Percentiles rank a stretch among this genome's conserved stretches.
phyloP scores from a whole-genome alignment of 2,797 vertebrate species.

The Periparus ater region DNA sequence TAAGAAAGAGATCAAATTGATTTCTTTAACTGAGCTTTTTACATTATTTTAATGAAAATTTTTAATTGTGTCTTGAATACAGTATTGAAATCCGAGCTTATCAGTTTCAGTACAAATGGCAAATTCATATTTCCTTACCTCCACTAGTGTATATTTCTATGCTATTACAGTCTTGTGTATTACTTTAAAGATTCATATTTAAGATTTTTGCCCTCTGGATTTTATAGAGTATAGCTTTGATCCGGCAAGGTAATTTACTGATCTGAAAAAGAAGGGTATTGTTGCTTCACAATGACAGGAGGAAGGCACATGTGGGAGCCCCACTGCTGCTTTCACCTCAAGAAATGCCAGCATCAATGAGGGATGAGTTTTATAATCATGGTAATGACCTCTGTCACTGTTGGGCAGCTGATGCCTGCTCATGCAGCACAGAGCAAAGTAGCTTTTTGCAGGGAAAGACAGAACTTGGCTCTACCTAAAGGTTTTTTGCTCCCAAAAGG shows the following conservation, averaged over 20 bases:
- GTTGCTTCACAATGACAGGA: neutral
- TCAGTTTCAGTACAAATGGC: neutral
- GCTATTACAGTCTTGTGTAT: neutral
- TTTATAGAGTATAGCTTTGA: neutral
- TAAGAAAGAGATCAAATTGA: neutral
- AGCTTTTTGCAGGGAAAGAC: neutral
- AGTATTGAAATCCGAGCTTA: neutral
- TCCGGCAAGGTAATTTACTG: neutral
- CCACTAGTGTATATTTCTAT: neutral
- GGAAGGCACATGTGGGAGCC: neutral
- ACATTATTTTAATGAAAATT: neutral
- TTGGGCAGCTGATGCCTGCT: neutral
- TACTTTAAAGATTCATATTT: neutral
- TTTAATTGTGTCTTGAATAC: neutral
- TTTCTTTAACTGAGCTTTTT: neutral
- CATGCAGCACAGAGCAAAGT: neutral
- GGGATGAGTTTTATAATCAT: neutral
- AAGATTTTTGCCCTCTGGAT: neutral
- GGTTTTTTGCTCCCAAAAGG: neutral
- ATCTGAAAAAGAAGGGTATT: neutral
- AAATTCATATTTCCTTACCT: neutral
- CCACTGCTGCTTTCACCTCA: neutral
- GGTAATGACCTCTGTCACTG: neutral
- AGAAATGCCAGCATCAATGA: neutral
- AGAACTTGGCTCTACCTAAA: neutral